Evolutionary conservation across 1,140 invertebrate genomes (phyloP).

Genomic region (Drosophila pachea): DNA sequence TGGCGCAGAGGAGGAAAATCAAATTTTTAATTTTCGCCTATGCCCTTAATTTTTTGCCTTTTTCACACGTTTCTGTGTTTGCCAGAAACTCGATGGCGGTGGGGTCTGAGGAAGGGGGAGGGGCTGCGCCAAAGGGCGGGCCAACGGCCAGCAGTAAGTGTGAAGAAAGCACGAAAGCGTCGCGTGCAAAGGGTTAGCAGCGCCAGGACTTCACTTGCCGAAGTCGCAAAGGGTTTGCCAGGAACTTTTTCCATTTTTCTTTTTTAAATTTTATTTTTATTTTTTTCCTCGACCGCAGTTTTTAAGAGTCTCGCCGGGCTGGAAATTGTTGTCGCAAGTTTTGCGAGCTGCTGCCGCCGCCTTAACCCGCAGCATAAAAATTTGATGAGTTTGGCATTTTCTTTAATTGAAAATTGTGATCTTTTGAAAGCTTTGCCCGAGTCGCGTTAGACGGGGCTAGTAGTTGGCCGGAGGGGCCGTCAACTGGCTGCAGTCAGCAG

Average conservation of each 20-base stretch:
- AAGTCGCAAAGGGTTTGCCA: background rate
- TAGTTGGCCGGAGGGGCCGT: conserved; percentile 27
- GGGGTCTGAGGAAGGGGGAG: too few species aligned
- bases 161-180: conserved; percentile 12
- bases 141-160: background rate
- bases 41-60: conserved; percentile 73
- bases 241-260: conserved; percentile 30
- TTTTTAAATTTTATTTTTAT: background rate
- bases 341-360: conserved; percentile 49
- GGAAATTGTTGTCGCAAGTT: conserved; percentile 48
- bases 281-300: conserved; percentile 54
- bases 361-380: conserved; percentile 74
- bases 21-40: conserved; percentile 55
- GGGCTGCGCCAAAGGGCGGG: background rate
- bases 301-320: conserved; percentile 43
- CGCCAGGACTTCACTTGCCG: background rate
- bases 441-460: conserved; percentile 16
- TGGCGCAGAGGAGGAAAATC: conserved; percentile 16
- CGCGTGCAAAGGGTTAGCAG: conserved; percentile 55
- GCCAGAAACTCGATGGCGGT: too few species aligned
- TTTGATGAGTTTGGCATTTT: conserved; percentile 78
- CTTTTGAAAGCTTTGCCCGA: conserved; percentile 74
- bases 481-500: conserved; percentile 68
- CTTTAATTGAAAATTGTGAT: conserved; percentile 78
- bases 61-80: conserved; percentile 73